A percentile compares a stretch with the other conserved stretches of the same genome.
phyloP scores from a whole-genome alignment of 2,797 vertebrate species.

The Microhierax caerulescens region DNA sequence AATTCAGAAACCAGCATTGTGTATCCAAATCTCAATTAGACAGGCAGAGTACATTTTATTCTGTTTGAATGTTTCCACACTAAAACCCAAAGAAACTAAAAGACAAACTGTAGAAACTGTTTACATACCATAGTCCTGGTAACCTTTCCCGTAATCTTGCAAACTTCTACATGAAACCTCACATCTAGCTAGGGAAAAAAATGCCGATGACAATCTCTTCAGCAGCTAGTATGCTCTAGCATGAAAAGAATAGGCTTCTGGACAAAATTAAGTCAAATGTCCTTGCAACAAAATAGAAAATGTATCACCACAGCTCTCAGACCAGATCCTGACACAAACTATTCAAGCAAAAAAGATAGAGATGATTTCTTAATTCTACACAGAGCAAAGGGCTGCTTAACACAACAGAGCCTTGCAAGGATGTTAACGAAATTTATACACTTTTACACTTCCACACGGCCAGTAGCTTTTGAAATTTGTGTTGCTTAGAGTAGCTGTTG shows the following conservation, averaged over 20 bases:
- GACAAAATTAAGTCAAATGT: neutral
- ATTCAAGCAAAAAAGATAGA: neutral
- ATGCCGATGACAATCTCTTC: neutral
- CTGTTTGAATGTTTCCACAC: neutral
- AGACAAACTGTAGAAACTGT: neutral
- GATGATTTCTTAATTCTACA: conserved; percentile 26
- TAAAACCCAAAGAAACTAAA: neutral
- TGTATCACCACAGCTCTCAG: neutral
- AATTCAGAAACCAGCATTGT: neutral
- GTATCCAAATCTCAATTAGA: conserved; percentile 32
- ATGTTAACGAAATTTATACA: neutral
- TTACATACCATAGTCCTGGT: neutral
- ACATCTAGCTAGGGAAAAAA: neutral
- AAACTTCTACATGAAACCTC: conserved; percentile 9
- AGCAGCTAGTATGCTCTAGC: neutral
- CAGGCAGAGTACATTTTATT: neutral
- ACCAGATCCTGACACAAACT: neutral
- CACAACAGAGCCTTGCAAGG: conserved; percentile 33
- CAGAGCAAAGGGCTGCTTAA: neutral
- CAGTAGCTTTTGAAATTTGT: neutral
- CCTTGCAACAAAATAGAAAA: conserved; percentile 7
- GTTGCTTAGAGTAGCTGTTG: neutral
- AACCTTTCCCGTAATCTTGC: conserved; percentile 3
- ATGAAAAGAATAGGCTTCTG: neutral
- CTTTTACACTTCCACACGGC: neutral